Evolutionary conservation across 2,113 vertebrate species (phyloP).

Genomic region (Lynx canadensis): DNA sequence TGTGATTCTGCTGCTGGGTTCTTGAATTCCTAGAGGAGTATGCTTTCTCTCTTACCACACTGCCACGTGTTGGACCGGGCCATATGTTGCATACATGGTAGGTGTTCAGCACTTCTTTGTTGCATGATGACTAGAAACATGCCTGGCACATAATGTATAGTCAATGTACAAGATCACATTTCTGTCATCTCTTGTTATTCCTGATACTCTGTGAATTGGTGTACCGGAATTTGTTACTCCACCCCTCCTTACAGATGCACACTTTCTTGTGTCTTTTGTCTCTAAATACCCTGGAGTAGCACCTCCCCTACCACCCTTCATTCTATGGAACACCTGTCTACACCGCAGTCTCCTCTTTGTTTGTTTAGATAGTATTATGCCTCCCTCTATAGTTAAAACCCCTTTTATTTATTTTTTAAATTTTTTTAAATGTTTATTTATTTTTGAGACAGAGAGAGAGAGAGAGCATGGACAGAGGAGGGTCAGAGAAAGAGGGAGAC

Average conservation of each 20-base stretch:
- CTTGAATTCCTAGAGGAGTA: neutral
- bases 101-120: neutral
- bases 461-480: too few relatives aligned
- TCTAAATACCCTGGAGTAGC: neutral
- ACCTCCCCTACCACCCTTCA: neutral
- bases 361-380: neutral
- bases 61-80: neutral
- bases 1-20: neutral
- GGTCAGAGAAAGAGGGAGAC: too few relatives aligned
- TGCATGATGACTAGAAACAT: neutral
- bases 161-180: neutral
- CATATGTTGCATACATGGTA: neutral
- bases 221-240: neutral
- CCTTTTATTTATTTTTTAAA: neutral
- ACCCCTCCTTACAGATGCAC: neutral
- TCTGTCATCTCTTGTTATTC: neutral
- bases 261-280: neutral
- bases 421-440: too few relatives aligned
- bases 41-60: neutral
- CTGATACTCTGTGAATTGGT: neutral
- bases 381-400: neutral
- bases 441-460: too few relatives aligned
- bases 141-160: neutral
- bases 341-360: neutral
- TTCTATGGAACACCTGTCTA: neutral